A percentile compares a stretch with the other conserved stretches of the same genome.
Evolutionary conservation across 2,797 vertebrate genomes (phyloP).

Genomic region (Siniperca undulata): DNA sequence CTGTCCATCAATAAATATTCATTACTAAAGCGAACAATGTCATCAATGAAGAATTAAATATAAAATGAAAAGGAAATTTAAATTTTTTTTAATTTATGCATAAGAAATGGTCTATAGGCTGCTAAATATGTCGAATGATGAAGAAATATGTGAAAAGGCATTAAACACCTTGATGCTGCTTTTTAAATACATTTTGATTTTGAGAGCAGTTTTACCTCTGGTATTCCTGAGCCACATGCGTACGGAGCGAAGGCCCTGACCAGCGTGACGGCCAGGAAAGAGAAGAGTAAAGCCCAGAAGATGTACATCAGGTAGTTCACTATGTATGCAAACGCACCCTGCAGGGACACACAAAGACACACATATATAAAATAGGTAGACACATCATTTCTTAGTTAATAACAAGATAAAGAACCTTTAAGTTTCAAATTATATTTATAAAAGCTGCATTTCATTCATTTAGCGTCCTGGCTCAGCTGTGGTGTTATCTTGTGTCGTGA

Average conservation of each 20-base stretch:
- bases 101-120: not conserved
- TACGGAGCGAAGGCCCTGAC: conserved; percentile 96
- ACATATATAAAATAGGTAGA: rapidly evolving
- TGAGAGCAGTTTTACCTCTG: conserved; percentile 87
- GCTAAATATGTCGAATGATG: not conserved
- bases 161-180: not conserved
- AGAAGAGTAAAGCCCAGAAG: conserved; percentile 93
- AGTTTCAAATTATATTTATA: not conserved
- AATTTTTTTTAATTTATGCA: too few relatives aligned
- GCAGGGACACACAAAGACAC: conserved; percentile 54
- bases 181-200: too few relatives aligned
- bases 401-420: not conserved
- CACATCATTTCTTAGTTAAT: not conserved
- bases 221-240: conserved; percentile 97
- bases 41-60: not conserved
- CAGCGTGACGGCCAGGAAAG: conserved; percentile 92
- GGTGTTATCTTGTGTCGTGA: not conserved
- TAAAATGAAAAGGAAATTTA: not conserved
- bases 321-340: conserved; percentile 93
- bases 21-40: not conserved
- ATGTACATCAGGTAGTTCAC: conserved; percentile 95
- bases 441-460: not conserved
- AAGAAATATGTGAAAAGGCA: too few relatives aligned
- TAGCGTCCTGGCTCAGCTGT: not conserved
- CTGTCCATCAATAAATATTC: not conserved